Percentiles rank a stretch among this genome's conserved stretches.
phyloP scores from a whole-genome alignment of 2,888 invertebrate species.

The Polietes domitor region DNA sequence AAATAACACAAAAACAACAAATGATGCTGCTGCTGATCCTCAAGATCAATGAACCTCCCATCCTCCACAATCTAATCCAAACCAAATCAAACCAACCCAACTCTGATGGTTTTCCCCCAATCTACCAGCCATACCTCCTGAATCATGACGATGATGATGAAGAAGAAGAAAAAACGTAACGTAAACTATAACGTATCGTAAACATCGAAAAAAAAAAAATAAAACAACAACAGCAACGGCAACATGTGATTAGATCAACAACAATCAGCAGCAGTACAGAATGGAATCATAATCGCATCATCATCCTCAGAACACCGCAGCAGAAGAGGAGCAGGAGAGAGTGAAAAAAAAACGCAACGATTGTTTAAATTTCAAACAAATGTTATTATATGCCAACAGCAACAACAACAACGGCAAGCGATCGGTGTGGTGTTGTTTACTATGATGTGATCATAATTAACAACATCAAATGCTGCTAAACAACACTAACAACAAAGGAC shows the following conservation, averaged over 20 bases:
- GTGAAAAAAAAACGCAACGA: conserved; percentile 25
- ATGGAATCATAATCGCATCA: conserved; percentile 54
- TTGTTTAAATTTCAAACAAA: conserved; percentile 69
- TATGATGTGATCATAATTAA: conserved; percentile 72
- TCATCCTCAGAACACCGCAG: too few species aligned
- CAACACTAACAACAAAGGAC: background rate
- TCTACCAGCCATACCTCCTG: background rate
- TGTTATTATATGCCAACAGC: conserved; percentile 77
- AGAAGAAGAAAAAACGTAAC: conserved; percentile 28
- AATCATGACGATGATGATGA: background rate
- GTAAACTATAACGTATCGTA: conserved; percentile 39
- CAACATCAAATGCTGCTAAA: conserved; percentile 30
- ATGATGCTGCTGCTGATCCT: conserved; percentile 39
- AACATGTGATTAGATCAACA: conserved; percentile 40
- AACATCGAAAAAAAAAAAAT: background rate
- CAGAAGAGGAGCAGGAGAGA: too few species aligned
- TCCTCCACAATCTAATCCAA: conserved; percentile 5
- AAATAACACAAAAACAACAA: conserved; percentile 67
- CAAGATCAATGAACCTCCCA: conserved; percentile 71
- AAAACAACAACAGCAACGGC: conserved; percentile 7
- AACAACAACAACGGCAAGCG: conserved; percentile 62
- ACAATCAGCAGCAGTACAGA: conserved; percentile 21
- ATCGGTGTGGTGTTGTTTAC: conserved; percentile 73
- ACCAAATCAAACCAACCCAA: background rate
- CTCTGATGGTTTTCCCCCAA: background rate